Base-by-base conservation (phyloP, 2,888 invertebrate species). In the Phymatocera aterrima region DNA sequence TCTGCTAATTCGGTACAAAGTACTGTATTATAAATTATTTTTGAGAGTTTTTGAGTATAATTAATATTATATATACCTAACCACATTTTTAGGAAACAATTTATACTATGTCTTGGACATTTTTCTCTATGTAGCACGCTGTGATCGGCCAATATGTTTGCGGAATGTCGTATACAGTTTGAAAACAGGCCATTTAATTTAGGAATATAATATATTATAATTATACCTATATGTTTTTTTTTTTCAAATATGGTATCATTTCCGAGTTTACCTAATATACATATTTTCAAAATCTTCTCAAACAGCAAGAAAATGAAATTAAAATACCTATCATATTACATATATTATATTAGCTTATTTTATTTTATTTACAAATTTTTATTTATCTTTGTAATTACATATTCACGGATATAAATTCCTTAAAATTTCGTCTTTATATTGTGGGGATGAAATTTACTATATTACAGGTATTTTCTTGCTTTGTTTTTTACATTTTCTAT, bases 401-500 rank as follows among this genome's bases (percentile, higher is more conserved):
- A 12, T 18, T 57, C 60, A n/a, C 40, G 40, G 43, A 75, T 75
- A 57, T n/a, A n/a, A n/a, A n/a, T 57, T 60, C 57, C 40, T 75
- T 43, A 21, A 72, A 46, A 24, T 21, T 34, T 72, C 2, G 12
- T 74, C 0, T 74, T 31, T 18, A n/a, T 57, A 37, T 21, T 40
- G 57, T 24, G 51, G 34, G 34, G 68, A 28, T 43, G 18, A 34
- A n/a, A 37, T 46, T 18, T n/a, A 68, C n/a, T 57, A 40, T 57
- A 18, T 40, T n/a, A n/a, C n/a, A 43, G 40, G 40, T 75, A 54
- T 54, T 34, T 75, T 75, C 8, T 24, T 57, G 34, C 3, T 37
- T 77, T 34, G n/a, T n/a, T n/a, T n/a, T n/a, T n/a, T n/a, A n/a
- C n/a, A n/a, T 80, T 79, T 78, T 77, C 77, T 8, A 51, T 79